A percentile compares a stretch with the other conserved stretches of the same genome.
Conservation (phyloP, 2,888 invertebrate genomes). For the Gastracanthus pulcherrimus region DNA sequence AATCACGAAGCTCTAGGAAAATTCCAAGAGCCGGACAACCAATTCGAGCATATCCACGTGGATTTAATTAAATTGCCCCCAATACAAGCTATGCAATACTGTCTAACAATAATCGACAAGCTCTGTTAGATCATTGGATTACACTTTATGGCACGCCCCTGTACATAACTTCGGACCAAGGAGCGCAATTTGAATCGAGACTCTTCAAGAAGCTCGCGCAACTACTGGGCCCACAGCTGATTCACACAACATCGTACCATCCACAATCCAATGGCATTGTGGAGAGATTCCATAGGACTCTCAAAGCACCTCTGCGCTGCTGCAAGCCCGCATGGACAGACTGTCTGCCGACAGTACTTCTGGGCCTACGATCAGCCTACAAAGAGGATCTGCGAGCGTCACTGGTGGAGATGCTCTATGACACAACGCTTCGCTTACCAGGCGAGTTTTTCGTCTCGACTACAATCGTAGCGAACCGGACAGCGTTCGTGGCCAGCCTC, state of each 20-base stretch:
- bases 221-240: slow-evolving; percentile 44
- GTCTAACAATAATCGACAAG: slow-evolving; percentile 69
- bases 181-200: too few species aligned
- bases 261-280: slow-evolving; percentile 62
- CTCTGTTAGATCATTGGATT: slow-evolving; percentile 66
- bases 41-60: slow-evolving; percentile 34
- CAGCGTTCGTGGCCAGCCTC: neutral
- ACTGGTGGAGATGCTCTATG: slow-evolving; percentile 58
- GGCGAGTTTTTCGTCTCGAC: slow-evolving; percentile 58
- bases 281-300: slow-evolving; percentile 59
- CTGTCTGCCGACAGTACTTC: slow-evolving; percentile 58
- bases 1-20: neutral
- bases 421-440: slow-evolving; percentile 58
- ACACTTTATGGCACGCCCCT: slow-evolving; percentile 66
- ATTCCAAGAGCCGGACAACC: neutral
- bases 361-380: slow-evolving; percentile 60
- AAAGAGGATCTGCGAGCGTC: slow-evolving; percentile 61
- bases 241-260: slow-evolving; percentile 61
- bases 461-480: slow-evolving; percentile 8
- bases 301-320: slow-evolving; percentile 62
- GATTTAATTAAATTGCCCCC: slow-evolving; percentile 57
- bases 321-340: slow-evolving; percentile 52
- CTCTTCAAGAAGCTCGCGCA: neutral
- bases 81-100: slow-evolving; percentile 64
- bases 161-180: slow-evolving; percentile 61